Percentiles rank a stretch among this genome's conserved stretches.
Evolutionary conservation across 1,140 invertebrate genomes (phyloP).

Genomic region (Elymnias hypermnestra): DNA sequence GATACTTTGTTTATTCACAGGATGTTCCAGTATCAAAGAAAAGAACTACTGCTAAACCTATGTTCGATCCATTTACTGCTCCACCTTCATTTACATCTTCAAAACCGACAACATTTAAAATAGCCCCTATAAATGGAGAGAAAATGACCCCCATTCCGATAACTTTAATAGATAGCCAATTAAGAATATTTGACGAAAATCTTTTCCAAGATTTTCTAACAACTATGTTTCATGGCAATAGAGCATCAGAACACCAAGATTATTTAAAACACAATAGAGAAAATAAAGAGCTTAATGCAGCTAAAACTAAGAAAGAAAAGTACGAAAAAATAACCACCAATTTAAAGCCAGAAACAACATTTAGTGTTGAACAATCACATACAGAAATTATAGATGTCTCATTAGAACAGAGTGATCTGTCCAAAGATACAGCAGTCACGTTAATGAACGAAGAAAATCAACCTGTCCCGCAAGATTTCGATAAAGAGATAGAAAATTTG

Average conservation of each 20-base stretch:
- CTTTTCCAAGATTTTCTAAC: slow-evolving; percentile 39
- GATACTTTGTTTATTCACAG: slow-evolving; percentile 23
- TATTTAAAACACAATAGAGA: slow-evolving; percentile 16
- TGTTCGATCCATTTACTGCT: slow-evolving; percentile 9
- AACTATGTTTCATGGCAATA: slow-evolving; percentile 38
- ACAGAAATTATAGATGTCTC: slow-evolving; percentile 1
- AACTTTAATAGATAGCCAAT: slow-evolving; percentile 19
- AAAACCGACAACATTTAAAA: slow-evolving; percentile 30
- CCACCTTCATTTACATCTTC: background rate
- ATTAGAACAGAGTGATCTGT: background rate
- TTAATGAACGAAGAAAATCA: slow-evolving; percentile 4
- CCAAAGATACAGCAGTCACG: background rate
- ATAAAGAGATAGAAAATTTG: slow-evolving; percentile 23
- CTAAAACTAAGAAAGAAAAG: too few species aligned
- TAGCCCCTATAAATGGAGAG: slow-evolving; percentile 21
- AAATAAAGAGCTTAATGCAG: slow-evolving; percentile 1
- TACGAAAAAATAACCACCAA: too few species aligned
- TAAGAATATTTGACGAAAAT: slow-evolving; percentile 27
- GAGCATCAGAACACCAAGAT: slow-evolving; percentile 29
- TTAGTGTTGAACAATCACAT: background rate
- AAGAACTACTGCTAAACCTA: slow-evolving; percentile 24
- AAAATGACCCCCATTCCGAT: slow-evolving; percentile 26
- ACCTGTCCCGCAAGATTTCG: background rate
- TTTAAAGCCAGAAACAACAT: too few species aligned
- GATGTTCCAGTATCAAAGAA: slow-evolving; percentile 24